Evolutionary conservation across 2,113 vertebrate genomes (phyloP).

Genomic region (Heterocephalus glaber): DNA sequence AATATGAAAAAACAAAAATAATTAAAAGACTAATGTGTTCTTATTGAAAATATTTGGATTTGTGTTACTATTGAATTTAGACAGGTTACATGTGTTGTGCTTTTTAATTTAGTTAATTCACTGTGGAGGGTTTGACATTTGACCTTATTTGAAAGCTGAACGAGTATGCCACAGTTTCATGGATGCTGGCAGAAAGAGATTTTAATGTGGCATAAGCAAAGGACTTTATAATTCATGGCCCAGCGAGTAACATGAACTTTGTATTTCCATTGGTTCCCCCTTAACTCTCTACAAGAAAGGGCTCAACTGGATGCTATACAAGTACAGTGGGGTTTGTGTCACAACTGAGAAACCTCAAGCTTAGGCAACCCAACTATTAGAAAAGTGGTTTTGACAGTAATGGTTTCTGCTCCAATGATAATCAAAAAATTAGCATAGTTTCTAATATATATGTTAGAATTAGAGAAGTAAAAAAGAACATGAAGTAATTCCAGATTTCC

Average conservation of each 20-base stretch:
- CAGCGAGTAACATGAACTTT: background rate
- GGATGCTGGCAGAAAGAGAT: conserved; percentile 2
- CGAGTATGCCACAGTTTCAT: conserved; percentile 10
- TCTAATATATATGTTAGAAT: background rate
- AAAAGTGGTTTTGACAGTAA: background rate
- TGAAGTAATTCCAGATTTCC: background rate
- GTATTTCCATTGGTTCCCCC: background rate
- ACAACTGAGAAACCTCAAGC: background rate
- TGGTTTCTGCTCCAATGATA: background rate
- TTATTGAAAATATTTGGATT: conserved; percentile 12
- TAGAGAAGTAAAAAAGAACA: background rate
- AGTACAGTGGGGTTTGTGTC: background rate
- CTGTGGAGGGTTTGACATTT: background rate
- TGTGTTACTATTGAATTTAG: background rate
- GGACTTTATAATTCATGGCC: background rate
- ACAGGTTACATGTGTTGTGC: conserved; percentile 8
- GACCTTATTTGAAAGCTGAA: background rate
- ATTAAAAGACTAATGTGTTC: background rate
- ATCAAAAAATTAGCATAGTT: background rate
- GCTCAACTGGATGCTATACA: background rate
- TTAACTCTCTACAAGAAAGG: background rate
- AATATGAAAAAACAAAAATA: conserved; percentile 66
- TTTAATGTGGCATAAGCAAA: background rate
- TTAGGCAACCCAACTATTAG: background rate
- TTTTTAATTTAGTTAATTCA: conserved; percentile 20